Conservation (phyloP, 1,140 invertebrate species). For the Maniola jurtina region DNA sequence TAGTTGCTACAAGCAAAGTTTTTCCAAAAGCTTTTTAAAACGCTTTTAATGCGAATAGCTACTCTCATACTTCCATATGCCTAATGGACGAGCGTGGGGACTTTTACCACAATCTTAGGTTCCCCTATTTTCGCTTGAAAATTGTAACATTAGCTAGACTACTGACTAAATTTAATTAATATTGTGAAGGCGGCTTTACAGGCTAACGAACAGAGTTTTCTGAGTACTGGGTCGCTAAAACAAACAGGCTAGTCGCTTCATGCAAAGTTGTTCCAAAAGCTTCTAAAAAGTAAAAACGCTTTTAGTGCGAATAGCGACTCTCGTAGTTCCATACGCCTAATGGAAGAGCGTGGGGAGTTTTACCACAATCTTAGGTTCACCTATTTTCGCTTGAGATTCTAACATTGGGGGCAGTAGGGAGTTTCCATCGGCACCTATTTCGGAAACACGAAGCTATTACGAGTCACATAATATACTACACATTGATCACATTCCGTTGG, state of each 20-base stretch:
- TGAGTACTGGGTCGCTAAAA: not conserved
- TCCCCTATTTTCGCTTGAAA: not conserved
- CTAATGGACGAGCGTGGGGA: not conserved
- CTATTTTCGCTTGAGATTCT: conserved; percentile 2
- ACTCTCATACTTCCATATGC: not conserved
- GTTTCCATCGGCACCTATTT: not conserved
- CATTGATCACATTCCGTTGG: not conserved
- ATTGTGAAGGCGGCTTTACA: no score
- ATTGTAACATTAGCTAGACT: no score
- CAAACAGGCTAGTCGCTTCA: not conserved
- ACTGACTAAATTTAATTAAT: no score
- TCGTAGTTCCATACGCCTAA: not conserved
- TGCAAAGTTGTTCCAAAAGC: not conserved
- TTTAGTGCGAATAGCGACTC: not conserved
- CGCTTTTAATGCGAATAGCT: not conserved
- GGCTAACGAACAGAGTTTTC: not conserved
- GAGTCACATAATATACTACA: no score
- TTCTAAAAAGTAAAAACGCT: not conserved
- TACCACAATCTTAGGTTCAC: not conserved
- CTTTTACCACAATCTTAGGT: not conserved
- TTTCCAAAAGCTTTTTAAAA: not conserved
- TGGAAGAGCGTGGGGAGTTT: not conserved
- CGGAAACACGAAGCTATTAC: not conserved
- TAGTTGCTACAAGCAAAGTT: not conserved
- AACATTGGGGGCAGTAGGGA: not conserved